Base-by-base conservation (phyloP, 1,140 invertebrate genomes). In the Atta texana region DNA sequence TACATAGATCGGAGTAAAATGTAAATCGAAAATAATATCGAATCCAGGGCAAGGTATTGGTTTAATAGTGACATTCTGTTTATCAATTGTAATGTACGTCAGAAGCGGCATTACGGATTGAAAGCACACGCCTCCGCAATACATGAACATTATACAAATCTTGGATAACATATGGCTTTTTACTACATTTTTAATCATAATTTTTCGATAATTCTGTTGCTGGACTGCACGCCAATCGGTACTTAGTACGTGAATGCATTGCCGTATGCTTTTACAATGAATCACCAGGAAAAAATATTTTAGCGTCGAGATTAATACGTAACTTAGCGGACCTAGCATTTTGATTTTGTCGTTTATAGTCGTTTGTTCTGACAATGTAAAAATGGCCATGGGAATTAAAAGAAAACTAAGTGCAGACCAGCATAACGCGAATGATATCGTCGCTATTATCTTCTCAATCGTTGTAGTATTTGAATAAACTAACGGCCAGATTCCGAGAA, bases 1-100 rank as follows among this genome's bases (percentile, higher is more conserved):
- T 59, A 92, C 87, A 39, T 92, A 92, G 14, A 34, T 21, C 6
- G 90, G 89, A 78, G 63, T 87, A 2, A 71, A 74, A 51, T 91
- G 89, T 2, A 87, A 84, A 75, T 93, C 89, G 24, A 92, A 89
- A 16, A 92, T 75, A 16, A 88, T 14, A 53, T 89, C 90, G 21
- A 89, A 88, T 14, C 88, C 87, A 7, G 89, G 88, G 78, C 89
- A 91, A 5, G 88, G 78, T 0, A 90, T 34, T 14, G 69, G 34
- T 4, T 59, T 75, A 5, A 80, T 21, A 4, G 84, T 91, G n/a
- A 21, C 0, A 18, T 90, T 91, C 3, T 74, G 68, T 0, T 78
- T 12, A 0, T 77, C 34, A 34, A 21, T 39, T 0, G 21, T 12
- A 0, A 21, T 61, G 6, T 28, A 49, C 7, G 72, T 39, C 0